Evolutionary conservation across 2,113 vertebrate genomes (phyloP), one percentile per base, ranked within the genome.

Genomic region (Crotophaga sulcirostris): DNA sequence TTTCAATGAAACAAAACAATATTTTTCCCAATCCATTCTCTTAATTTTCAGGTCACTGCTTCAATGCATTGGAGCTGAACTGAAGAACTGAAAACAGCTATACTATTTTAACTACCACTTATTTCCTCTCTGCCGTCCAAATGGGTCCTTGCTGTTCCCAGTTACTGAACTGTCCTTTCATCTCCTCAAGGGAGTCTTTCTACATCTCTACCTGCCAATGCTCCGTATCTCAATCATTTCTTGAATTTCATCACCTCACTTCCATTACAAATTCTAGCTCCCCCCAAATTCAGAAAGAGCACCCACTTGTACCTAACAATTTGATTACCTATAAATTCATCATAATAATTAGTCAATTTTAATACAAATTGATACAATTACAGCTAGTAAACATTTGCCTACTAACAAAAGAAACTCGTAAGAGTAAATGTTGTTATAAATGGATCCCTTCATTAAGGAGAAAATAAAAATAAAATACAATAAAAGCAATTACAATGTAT

Each of bases 181-280:
- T 87, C 56, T 79, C 93, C 84, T 76, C 93, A 82, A 73, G 70
- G 63, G 84, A 96, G 40, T 96, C 89, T 93, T 93, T 94, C 78
- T 78, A 64, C 55, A 62, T 62, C 70, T 93, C 28, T 82, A n/a
- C 81, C 31, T 59, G 60, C 28, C 0, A 0, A 19, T 56, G 31
- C 10, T 95, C 33, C 54, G n/a, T 84, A 62, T 64, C 49, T 82
- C 89, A 90, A 34, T 89, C 69, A 76, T 73, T 87, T 81, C 84
- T 26, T 73, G 74, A 75, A 87, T 96, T 93, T 87, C 38, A 31
- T 69, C 70, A 82, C 49, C 45, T 89, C 58, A 47, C 18, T 90
- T 84, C 60, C 34, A 75, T 51, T 44, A 85, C 16, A 62, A 75
- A 60, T 82, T 64, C 44, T 31, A 54, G 44, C 11, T 91, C 17